These are phyloP conservation scores for Hydrozoanthus gracilis DNA, from an alignment of 92 coral and sea anemone species.

Conservation along the genomic window DNA sequence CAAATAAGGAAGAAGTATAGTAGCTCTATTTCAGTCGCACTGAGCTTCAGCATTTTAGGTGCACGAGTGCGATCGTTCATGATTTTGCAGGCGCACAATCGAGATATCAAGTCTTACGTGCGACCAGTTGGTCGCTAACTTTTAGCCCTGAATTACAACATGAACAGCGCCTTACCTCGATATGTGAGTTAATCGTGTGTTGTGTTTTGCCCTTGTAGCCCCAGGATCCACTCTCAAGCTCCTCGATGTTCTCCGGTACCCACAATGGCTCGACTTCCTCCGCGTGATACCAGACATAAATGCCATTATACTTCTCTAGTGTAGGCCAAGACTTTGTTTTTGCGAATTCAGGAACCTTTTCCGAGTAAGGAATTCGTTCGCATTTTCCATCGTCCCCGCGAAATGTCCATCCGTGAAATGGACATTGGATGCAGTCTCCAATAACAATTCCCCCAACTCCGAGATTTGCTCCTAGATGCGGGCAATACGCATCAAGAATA, in stretches of 20 bases:
- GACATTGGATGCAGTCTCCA: conserved; percentile 86
- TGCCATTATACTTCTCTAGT: conserved; percentile 71
- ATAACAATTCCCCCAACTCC: conserved; percentile 91
- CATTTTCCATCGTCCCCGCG: conserved; percentile 87
- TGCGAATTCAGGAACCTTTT: conserved; percentile 81
- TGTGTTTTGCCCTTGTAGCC: conserved; percentile 77
- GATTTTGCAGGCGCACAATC: too few relatives aligned
- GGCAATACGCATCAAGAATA: conserved; percentile 91
- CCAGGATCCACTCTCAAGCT: conserved; percentile 76
- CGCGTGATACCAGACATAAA: conserved; percentile 96
- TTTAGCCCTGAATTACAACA: background rate
- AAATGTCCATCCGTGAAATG: conserved; percentile 95
- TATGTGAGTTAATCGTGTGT: conserved; percentile 82
- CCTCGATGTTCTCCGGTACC: conserved; percentile 86
- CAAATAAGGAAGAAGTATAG: too few relatives aligned
- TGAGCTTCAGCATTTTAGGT: too few relatives aligned
- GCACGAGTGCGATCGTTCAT: too few relatives aligned
- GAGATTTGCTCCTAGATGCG: conserved; percentile 95
- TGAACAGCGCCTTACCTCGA: conserved; percentile 63
- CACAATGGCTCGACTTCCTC: conserved; percentile 87
- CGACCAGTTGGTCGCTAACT: too few relatives aligned
- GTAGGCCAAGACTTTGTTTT: conserved; percentile 84
- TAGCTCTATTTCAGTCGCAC: too few relatives aligned
- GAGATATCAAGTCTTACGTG: too few relatives aligned
- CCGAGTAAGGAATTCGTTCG: conserved; percentile 81